Percentiles rank a stretch among this genome's conserved stretches.
Conservation (phyloP, 2,113 vertebrate genomes). For the Mystacornis crossleyi region DNA sequence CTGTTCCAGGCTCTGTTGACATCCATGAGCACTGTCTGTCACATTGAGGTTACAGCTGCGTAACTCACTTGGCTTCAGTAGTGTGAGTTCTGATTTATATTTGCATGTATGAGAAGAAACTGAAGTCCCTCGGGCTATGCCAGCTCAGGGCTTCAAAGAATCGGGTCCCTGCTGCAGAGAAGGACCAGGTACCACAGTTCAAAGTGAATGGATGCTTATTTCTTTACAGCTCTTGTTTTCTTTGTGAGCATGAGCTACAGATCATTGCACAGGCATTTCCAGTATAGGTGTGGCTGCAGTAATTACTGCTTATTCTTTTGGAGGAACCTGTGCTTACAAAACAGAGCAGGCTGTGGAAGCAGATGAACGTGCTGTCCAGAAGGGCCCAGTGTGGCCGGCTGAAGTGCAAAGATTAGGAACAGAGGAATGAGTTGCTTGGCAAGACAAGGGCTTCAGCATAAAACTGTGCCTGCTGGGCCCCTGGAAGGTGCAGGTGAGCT, state of each 20-base stretch:
- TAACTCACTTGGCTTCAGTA: slow-evolving; percentile 2
- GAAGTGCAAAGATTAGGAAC: neutral
- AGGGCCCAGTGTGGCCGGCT: neutral
- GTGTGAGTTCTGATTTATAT: neutral
- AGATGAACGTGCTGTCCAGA: neutral
- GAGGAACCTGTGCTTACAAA: neutral
- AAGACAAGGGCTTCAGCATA: neutral
- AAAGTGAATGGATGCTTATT: neutral
- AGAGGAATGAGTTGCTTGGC: neutral
- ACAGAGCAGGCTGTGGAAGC: neutral
- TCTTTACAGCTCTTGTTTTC: neutral
- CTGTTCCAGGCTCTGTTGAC: neutral
- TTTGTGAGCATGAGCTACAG: neutral
- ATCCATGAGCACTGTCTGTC: neutral
- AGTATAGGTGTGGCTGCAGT: slow-evolving; percentile 55
- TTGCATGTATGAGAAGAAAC: slow-evolving; percentile 22
- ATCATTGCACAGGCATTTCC: slow-evolving; percentile 47
- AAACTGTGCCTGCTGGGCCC: neutral
- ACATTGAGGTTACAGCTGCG: slow-evolving; percentile 11
- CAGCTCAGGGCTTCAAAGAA: slow-evolving; percentile 33
- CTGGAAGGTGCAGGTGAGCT: neutral
- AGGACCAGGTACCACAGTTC: neutral
- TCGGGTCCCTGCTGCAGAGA: neutral
- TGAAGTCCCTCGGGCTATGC: neutral
- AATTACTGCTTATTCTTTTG: slow-evolving; percentile 25